Evolutionary conservation across 1,140 invertebrate species (phyloP), one percentile per base, ranked within the genome.

Genomic region (Akabosia matsudoensis): DNA sequence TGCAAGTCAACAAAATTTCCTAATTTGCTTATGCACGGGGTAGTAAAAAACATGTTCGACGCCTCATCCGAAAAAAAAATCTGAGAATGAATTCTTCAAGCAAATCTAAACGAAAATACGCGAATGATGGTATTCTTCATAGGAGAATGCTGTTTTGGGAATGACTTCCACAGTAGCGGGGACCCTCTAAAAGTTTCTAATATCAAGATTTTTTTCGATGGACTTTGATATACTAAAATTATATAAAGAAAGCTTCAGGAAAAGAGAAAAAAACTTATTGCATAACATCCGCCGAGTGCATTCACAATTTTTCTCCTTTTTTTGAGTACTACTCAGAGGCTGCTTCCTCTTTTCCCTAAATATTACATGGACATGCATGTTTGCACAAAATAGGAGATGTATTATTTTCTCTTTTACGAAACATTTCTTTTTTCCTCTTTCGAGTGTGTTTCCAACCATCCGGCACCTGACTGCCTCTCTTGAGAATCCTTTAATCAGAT

Each of bases 401-500:
- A 13, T 56, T 22, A 10, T n/a, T n/a, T n/a, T n/a, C n/a, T 24
- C 22, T 22, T 56, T 56, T 22, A 56, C 3, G 22, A 18, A 45
- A n/a, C n/a, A n/a, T n/a, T n/a, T n/a, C n/a, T n/a, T 45, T 45
- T 61, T 61, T 22, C n/a, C 24, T n/a, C 14, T 10, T 61, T 30
- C 24, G 26, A 28, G 22, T 30, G 4, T 67, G 24, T n/a, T 31
- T 67, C n/a, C 30, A 30, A 30, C 61, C 61, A 67, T 67, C 61
- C 61, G 61, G 30, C 61, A 67, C 61, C 61, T 67, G 54, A 24
- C 54, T n/a, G 26, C 24, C 30, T 67, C n/a, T n/a, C 61, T 67
- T 22, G 30, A 67, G 61, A n/a, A 67, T 67, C 61, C 61, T 67
- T 67, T 67, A 67, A 67, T 67, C 61, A 28, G 61, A 67, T 67